Percentiles rank a stretch among this genome's conserved stretches.
phyloP scores from a whole-genome alignment of 2,113 vertebrate genomes.

The Coptodon rendalli region DNA sequence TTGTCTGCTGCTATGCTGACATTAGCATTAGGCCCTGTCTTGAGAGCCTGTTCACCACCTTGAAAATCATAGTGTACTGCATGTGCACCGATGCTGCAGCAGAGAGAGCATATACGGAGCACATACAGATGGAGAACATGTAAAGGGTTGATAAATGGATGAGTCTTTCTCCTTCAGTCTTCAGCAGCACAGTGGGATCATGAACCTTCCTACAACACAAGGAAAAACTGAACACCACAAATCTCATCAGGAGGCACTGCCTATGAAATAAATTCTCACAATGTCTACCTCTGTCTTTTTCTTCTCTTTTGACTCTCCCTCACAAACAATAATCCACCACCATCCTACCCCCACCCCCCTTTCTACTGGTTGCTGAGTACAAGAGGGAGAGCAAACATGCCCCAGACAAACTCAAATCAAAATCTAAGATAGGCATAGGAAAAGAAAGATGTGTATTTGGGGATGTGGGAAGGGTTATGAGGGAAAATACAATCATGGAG shows the following conservation, averaged over 20 bases:
- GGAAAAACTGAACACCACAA: not conserved
- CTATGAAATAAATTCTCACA: conserved; percentile 34
- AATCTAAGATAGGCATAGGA: conserved; percentile 26
- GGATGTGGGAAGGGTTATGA: not conserved
- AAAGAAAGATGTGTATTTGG: not conserved
- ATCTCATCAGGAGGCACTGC: conserved; percentile 24
- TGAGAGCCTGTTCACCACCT: not conserved
- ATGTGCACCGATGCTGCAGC: not conserved
- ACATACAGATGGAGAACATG: not conserved
- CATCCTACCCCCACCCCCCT: not conserved
- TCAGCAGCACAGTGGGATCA: conserved; percentile 7
- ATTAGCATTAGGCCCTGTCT: not conserved
- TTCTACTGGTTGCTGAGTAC: not conserved
- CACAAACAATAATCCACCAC: conserved; percentile 49
- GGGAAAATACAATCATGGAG: conserved; percentile 39
- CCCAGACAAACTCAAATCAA: conserved; percentile 37
- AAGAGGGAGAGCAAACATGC: conserved; percentile 49
- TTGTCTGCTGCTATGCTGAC: not conserved
- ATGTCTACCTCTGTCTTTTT: not conserved
- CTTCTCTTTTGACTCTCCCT: not conserved
- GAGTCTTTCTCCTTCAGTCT: not conserved
- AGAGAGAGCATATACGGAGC: not conserved
- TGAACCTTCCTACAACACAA: conserved; percentile 9
- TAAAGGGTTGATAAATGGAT: not conserved
- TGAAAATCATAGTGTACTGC: not conserved